phyloP scores from a whole-genome alignment of 2,797 vertebrate species.

The Gastrophryne carolinensis region DNA sequence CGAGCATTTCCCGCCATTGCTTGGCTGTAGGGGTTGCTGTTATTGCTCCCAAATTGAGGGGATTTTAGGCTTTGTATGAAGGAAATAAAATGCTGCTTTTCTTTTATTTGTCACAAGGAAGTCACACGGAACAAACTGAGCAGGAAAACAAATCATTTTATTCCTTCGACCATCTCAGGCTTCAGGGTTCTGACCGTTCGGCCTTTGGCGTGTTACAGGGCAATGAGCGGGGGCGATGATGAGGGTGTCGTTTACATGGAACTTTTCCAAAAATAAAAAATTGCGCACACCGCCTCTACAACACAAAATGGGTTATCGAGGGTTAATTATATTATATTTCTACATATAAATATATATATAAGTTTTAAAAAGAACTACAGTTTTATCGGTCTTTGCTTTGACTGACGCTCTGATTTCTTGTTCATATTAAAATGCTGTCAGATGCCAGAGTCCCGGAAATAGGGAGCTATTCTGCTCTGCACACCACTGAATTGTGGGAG shows the following conservation, averaged over 20 bases:
- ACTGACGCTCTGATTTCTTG: background rate
- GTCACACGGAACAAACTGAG: background rate
- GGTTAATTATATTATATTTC: conserved; percentile 27
- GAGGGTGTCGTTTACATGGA: background rate
- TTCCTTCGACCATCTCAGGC: background rate
- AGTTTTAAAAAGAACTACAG: conserved; percentile 1
- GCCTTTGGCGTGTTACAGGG: background rate
- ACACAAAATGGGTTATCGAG: conserved; percentile 3
- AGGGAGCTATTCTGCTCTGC: no score
- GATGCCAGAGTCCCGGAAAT: no score
- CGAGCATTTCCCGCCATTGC: background rate
- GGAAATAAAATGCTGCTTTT: conserved; percentile 24
- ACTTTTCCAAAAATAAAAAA: background rate
- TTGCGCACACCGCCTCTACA: background rate
- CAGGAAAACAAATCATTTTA: background rate
- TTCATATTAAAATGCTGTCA: no score
- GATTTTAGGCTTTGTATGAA: background rate
- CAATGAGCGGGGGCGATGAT: background rate
- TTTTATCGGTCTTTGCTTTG: conserved; percentile 37
- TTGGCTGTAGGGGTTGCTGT: background rate
- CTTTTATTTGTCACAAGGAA: background rate
- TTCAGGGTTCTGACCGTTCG: background rate
- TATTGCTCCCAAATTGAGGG: conserved; percentile 4
- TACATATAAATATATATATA: conserved; percentile 27
- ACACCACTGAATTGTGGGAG: no score